Conservation (phyloP, 2,888 invertebrate species). For the Drosophila diplacantha region DNA sequence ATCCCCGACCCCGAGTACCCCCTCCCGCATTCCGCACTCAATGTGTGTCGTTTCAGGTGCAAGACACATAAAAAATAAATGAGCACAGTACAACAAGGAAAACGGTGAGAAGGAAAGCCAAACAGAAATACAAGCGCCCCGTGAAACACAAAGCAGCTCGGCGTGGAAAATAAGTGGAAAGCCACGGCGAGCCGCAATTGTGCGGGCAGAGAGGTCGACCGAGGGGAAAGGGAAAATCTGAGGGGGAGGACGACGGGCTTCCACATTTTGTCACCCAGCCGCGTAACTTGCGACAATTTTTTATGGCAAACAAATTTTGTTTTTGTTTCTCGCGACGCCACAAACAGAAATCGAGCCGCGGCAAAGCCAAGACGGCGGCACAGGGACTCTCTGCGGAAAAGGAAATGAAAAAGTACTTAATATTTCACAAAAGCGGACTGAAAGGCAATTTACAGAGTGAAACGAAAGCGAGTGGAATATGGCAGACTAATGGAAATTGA, state of each 20-base stretch:
- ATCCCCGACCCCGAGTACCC: constrained; percentile 19
- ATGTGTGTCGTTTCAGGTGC: constrained; percentile 54
- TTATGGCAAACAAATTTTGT: constrained; percentile 47
- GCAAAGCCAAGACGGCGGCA: neutral
- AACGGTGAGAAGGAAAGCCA: constrained; percentile 14
- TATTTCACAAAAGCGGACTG: constrained; percentile 38
- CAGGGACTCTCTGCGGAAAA: constrained; percentile 22
- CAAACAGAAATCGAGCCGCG: constrained; percentile 26
- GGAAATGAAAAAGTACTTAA: constrained; percentile 45
- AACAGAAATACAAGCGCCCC: constrained; percentile 32
- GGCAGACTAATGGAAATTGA: constrained; percentile 37
- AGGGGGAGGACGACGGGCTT: constrained; percentile 19
- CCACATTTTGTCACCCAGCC: constrained; percentile 45
- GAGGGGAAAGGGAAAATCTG: neutral
- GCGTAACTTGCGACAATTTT: constrained; percentile 45
- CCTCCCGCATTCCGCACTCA: constrained; percentile 2
- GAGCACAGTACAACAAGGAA: constrained; percentile 41
- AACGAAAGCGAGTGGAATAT: constrained; percentile 33
- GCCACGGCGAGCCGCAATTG: constrained; percentile 39
- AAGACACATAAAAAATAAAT: constrained; percentile 63
- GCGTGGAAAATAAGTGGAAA: constrained; percentile 43
- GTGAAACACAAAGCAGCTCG: constrained; percentile 30
- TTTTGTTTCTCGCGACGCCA: constrained; percentile 31
- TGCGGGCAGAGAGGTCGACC: constrained; percentile 12
- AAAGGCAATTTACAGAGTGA: constrained; percentile 37